These are phyloP conservation scores for Panopea generosa DNA, from an alignment of 2,888 invertebrate species.

Conservation along the genomic window DNA sequence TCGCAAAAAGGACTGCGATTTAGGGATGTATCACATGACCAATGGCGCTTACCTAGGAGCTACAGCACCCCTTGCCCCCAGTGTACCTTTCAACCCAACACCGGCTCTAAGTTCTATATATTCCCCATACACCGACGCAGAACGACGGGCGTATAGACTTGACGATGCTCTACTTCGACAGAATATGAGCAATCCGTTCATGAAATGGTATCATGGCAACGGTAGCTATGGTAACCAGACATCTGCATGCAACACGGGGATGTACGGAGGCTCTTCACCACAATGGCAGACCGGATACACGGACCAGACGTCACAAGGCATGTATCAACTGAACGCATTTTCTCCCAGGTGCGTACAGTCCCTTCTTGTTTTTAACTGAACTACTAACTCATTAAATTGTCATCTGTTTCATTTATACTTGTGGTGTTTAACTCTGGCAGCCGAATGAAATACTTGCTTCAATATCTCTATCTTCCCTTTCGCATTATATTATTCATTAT, in stretches of 20 bases:
- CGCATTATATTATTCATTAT: too few relatives aligned
- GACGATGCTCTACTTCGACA: conserved; percentile 80
- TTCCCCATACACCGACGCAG: conserved; percentile 81
- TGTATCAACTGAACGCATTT: conserved; percentile 73
- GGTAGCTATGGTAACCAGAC: conserved; percentile 69
- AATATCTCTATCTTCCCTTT: too few relatives aligned
- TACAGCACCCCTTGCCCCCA: conserved; percentile 62
- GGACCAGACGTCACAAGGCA: conserved; percentile 69
- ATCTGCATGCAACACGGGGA: conserved; percentile 63
- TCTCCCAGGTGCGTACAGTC: conserved; percentile 43
- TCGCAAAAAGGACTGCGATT: conserved; percentile 79
- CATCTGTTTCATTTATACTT: too few relatives aligned
- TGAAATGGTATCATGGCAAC: conserved; percentile 80
- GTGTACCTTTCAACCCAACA: conserved; percentile 70
- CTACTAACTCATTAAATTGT: too few relatives aligned
- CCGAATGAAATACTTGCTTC: too few relatives aligned
- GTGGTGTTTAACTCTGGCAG: too few relatives aligned
- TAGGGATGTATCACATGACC: conserved; percentile 76
- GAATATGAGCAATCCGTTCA: conserved; percentile 80
- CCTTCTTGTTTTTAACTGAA: too few relatives aligned
- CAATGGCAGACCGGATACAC: conserved; percentile 77
- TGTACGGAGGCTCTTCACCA: conserved; percentile 66
- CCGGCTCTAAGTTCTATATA: conserved; percentile 75
- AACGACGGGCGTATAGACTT: conserved; percentile 78
- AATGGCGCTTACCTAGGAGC: conserved; percentile 71